Conservation (phyloP, 2,113 vertebrate genomes). For the Hemicordylus capensis region DNA sequence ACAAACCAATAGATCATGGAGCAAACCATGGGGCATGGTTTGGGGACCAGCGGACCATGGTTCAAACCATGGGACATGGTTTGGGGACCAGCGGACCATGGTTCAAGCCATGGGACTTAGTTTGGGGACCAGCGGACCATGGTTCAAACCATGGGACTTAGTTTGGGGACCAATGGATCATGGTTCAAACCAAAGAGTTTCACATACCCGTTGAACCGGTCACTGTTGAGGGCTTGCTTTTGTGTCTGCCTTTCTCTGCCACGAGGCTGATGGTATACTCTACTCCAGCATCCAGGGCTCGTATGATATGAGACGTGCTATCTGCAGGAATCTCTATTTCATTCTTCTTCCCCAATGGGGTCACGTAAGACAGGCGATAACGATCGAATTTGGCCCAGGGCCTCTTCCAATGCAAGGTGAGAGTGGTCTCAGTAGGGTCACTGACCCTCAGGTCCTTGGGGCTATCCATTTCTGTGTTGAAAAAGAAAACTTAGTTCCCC, state of each 20-base stretch:
- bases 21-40: too few relatives aligned
- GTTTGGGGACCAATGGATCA: not conserved
- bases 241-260: constrained; percentile 87
- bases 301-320: constrained; percentile 78
- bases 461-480: constrained; percentile 81
- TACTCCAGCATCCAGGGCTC: constrained; percentile 79
- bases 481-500: not conserved
- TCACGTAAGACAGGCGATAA: constrained; percentile 81
- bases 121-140: not conserved
- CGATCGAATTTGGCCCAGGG: constrained; percentile 88
- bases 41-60: not conserved
- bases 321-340: constrained; percentile 81
- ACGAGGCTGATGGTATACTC: constrained; percentile 86
- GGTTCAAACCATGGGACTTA: too few relatives aligned
- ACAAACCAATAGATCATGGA: too few relatives aligned
- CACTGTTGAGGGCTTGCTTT: constrained; percentile 79
- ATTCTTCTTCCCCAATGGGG: constrained; percentile 67
- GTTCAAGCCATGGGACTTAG: too few relatives aligned
- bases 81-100: not conserved
- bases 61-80: too few relatives aligned
- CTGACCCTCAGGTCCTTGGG: constrained; percentile 87
- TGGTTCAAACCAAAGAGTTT: not conserved
- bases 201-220: constrained; percentile 87
- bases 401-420: constrained; percentile 85
- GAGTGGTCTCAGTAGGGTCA: constrained; percentile 81